Conservation (phyloP, 2,888 invertebrate species). For the Toxonevra muliebris region DNA sequence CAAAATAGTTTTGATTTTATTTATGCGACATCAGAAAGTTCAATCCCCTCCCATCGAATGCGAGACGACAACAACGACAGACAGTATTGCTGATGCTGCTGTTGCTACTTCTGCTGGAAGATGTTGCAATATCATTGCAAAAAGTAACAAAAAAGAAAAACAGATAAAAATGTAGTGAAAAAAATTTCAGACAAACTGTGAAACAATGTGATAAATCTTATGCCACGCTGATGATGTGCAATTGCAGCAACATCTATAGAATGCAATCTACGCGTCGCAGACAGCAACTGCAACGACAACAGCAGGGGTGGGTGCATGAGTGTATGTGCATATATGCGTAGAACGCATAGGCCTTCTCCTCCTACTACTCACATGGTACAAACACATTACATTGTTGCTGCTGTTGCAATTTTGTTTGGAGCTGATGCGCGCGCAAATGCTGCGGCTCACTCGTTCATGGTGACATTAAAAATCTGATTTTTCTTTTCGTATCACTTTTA, state of each 20-base stretch:
- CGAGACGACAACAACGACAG: conserved; percentile 7
- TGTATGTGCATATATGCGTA: too few species aligned
- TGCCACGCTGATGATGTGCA: conserved; percentile 37
- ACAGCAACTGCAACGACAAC: too few species aligned
- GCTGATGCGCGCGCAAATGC: background rate
- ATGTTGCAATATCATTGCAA: conserved; percentile 3
- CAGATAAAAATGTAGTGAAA: conserved; percentile 11
- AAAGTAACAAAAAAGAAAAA: conserved; percentile 17
- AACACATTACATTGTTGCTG: conserved; percentile 8
- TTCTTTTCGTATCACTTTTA: too few species aligned
- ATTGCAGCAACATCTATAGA: conserved; percentile 27
- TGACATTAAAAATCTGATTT: too few species aligned
- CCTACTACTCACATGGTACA: too few species aligned
- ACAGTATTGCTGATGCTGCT: background rate
- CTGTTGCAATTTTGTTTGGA: conserved; percentile 22
- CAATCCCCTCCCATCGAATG: conserved; percentile 36
- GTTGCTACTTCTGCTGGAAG: conserved; percentile 4
- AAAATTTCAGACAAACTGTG: conserved; percentile 30
- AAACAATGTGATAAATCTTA: conserved; percentile 41
- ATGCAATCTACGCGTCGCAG: background rate
- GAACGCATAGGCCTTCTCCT: too few species aligned
- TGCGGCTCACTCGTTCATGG: too few species aligned
- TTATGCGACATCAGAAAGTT: conserved; percentile 39
- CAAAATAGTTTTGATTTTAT: conserved; percentile 44
- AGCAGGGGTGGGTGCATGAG: too few species aligned